Evolutionary conservation across 2,797 vertebrate genomes (phyloP), one percentile per base, ranked within the genome.

Genomic region (Gouania willdenowi): DNA sequence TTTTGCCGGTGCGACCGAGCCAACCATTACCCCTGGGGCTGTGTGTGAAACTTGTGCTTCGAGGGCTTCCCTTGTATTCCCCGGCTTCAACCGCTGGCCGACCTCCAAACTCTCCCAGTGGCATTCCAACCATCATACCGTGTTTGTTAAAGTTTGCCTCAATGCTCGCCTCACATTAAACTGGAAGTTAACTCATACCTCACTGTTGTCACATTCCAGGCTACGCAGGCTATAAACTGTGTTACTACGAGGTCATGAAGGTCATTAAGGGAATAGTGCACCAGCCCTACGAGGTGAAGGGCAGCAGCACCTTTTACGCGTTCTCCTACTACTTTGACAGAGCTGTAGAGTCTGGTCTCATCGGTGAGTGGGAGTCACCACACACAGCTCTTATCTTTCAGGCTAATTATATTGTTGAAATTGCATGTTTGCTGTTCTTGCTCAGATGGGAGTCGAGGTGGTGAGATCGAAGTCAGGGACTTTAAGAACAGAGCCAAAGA

Each of bases 401-500:
- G 34, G 26, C 9, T 40, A 56, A 65, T 66, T 44, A 55, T 65
- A 33, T 11, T 43, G 49, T 59, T 58, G 21, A 55, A 48, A 58
- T 42, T 64, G 29, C 41, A 60, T 5, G 45, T 66, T 75, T 71
- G 62, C 18, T 60, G 68, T 86, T 47, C 26, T 29, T 87, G 87
- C 79, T n/a, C n/a, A 97, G 94, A 97, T 77, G 88, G 83, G 61
- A 90, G 86, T 65, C 86, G 81, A 22, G 96, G 95, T 2, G 97
- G 97, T 58, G 58, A 87, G 37, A 60, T 98, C 59, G 80, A 94
- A 86, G 95, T 99, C 52, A 86, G 84, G 71, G 94, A 99, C 71
- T 98, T 97, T 75, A 91, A 94, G 90, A 92, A 88, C 79, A 94
- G 91, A 89, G 97, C 96, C 75, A 89, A 91, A 71, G 94, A 98